Percentiles rank a stretch among this genome's conserved stretches.
Evolutionary conservation across 2,113 vertebrate genomes (phyloP).

Genomic region (Microtus richardsoni): DNA sequence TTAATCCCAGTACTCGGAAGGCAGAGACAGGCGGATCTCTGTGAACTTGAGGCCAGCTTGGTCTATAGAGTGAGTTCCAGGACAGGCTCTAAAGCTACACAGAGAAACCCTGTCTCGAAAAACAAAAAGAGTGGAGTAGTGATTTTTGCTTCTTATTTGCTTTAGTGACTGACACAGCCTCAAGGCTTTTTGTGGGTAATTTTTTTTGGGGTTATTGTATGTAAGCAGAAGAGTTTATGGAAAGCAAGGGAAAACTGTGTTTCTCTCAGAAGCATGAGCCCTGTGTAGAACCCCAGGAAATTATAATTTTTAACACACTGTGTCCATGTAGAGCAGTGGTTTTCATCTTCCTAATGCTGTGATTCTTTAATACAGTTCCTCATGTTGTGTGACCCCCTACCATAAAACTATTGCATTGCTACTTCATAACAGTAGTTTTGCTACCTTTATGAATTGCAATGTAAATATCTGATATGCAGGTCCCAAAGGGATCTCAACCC

Average conservation of each 20-base stretch:
- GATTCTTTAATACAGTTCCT: not conserved
- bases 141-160: not conserved
- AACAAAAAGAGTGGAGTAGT: not conserved
- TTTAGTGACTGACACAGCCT: not conserved
- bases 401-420: not conserved
- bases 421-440: not conserved
- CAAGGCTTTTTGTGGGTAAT: not conserved
- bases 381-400: not conserved
- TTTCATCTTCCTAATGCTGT: not conserved
- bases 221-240: not conserved
- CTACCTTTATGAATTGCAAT: not conserved
- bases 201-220: not conserved
- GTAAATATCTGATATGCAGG: not conserved
- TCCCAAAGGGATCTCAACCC: no score
- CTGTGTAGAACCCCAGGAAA: not conserved
- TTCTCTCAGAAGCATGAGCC: not conserved
- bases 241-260: not conserved
- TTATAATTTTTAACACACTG: not conserved
- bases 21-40: no score
- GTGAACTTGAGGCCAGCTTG: no score
- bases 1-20: no score
- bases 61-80: no score
- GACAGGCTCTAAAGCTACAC: no score
- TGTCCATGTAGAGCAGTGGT: not conserved
- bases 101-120: no score